Conservation (phyloP, 1,140 invertebrate species). For the Conus ventricosus region DNA sequence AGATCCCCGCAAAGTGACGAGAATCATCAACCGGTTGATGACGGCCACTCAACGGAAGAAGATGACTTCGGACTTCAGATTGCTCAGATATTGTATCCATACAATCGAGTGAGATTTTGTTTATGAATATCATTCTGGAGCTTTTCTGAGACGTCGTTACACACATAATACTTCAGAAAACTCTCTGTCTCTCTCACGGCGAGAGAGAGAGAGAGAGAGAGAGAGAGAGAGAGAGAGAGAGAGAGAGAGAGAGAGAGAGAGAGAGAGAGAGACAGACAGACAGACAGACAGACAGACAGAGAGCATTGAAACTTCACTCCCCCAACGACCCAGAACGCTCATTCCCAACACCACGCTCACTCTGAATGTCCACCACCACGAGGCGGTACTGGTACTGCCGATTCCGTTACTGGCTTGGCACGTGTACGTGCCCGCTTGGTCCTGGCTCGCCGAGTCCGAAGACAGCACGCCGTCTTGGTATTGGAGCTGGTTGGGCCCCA, state of each 20-base stretch:
- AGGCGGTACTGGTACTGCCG: constrained; percentile 12
- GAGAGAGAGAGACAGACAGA: constrained; percentile 10
- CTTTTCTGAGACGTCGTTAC: too few relatives aligned
- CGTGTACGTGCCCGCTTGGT: constrained; percentile 36
- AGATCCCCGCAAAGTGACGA: too few relatives aligned
- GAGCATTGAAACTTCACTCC: background rate
- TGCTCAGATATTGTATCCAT: too few relatives aligned
- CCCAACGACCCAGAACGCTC: background rate
- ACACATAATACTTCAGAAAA: too few relatives aligned
- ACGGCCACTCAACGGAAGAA: too few relatives aligned
- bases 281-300: background rate
- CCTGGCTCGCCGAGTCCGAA: constrained; percentile 3
- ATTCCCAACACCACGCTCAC: constrained; percentile 8
- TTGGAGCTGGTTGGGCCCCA: background rate
- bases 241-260: constrained; percentile 18
- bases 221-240: constrained; percentile 22
- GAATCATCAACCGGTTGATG: too few relatives aligned
- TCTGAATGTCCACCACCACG: constrained; percentile 24
- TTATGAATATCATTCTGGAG: too few relatives aligned
- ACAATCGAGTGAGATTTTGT: too few relatives aligned
- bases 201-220: constrained; percentile 16
- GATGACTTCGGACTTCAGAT: too few relatives aligned
- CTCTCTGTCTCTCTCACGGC: too few relatives aligned
- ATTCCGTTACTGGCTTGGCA: constrained; percentile 39
- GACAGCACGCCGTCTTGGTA: constrained; percentile 32